Evolutionary conservation across 2,888 invertebrate genomes (phyloP).

Genomic region (Unio pictorum): DNA sequence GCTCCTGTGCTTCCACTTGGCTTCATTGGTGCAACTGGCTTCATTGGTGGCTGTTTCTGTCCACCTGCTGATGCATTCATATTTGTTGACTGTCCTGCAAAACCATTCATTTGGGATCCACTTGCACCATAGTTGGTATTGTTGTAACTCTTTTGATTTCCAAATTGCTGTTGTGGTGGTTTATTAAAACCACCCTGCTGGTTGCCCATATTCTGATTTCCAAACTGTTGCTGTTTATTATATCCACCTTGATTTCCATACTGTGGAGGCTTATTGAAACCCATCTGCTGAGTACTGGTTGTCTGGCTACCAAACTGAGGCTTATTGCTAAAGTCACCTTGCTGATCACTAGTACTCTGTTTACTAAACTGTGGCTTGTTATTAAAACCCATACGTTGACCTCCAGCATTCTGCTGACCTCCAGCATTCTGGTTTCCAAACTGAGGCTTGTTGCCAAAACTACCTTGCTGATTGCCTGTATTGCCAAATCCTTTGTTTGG

Average conservation of each 20-base stretch:
- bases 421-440: slow-evolving; percentile 12
- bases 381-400: too few species aligned
- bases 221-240: slow-evolving; percentile 14
- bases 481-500: slow-evolving; percentile 5
- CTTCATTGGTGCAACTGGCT: slow-evolving; percentile 1
- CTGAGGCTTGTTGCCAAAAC: slow-evolving; percentile 6
- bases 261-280: slow-evolving; percentile 6
- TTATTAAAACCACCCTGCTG: slow-evolving; percentile 5
- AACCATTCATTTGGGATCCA: slow-evolving; percentile 2
- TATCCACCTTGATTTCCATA: slow-evolving; percentile 3
- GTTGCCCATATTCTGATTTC: slow-evolving; percentile 7
- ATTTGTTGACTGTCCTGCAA: background rate
- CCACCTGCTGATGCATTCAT: too few species aligned
- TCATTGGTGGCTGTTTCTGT: slow-evolving; percentile 4
- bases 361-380: slow-evolving; percentile 8
- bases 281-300: slow-evolving; percentile 15
- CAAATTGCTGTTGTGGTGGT: slow-evolving; percentile 1
- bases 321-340: slow-evolving; percentile 14
- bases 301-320: slow-evolving; percentile 14
- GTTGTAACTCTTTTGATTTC: too few species aligned
- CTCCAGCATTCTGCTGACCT: too few species aligned
- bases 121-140: too few species aligned
- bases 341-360: slow-evolving; percentile 13
- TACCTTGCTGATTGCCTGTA: slow-evolving; percentile 1
- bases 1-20: slow-evolving; percentile 9